Evolutionary conservation across 2,797 vertebrate species (phyloP), one percentile per base, ranked within the genome.

Genomic region (Limnodromus scolopaceus): DNA sequence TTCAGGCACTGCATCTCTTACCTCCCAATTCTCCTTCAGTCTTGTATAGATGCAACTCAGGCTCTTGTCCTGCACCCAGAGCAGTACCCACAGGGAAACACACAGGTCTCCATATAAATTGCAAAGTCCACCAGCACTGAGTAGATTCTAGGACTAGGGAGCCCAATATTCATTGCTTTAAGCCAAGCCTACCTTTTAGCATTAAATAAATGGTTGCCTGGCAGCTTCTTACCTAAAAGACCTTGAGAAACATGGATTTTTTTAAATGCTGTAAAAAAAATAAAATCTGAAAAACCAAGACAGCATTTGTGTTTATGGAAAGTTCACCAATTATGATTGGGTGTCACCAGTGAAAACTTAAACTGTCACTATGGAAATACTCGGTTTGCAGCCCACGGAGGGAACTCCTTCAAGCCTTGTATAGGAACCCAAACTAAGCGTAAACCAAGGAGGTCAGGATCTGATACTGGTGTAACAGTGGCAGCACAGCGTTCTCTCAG

Each of bases 391-490:
- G 8, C 5, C n/a, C 27, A 11, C 13, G 5, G 43, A 58, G 2
- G 36, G 12, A 90, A 66, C 2, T 58, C 51, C 46, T 63, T n/a
- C 36, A 39, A 60, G 27, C 6, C 28, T 80, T 57, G 23, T 28
- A 16, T 22, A 28, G 11, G 28, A 75, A 10, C 6, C 8, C 6
- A 65, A 63, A 24, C 24, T 18, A 81, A 19, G 15, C 13, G 45
- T 57, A 84, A 57, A 12, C 45, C 34, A 12, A 19, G 28, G 25
- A 79, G 18, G 16, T 24, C 25, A 53, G 80, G 25, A 49, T 58
- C 17, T 1, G 1, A 6, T 14, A 25, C 0, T 16, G 22, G 9
- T 25, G 3, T 24, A 30, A n/a, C 0, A 38, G 23, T 6, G 3
- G 8, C 18, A 81, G 28, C 38, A 74, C 7, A 34, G 39, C 27